Evolutionary conservation across 2,888 invertebrate species (phyloP), one percentile per base, ranked within the genome.

Genomic region (Kuschelorhynchus macadamiae): DNA sequence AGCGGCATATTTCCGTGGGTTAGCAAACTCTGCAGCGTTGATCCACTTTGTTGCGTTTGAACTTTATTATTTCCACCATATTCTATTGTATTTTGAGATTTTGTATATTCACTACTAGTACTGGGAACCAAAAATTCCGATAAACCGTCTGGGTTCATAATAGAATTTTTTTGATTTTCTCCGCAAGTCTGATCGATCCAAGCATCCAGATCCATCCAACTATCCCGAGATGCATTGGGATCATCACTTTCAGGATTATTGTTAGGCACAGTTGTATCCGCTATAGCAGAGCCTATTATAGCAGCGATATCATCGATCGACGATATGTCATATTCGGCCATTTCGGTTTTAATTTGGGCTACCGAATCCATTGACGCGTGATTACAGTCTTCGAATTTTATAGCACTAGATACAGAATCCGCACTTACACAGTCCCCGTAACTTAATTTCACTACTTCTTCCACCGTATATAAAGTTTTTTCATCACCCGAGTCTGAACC

Each of bases 181-280:
- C 88, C 90, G 79, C 92, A 93, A 0, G 91, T 91, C 7, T 90
- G 91, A 68, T 92, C 92, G 74, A 95, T 93, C 93, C 93, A 94
- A 63, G 92, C 92, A 72, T 95, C 95, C 56, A 95, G 86, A 80
- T 95, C 94, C 88, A 94, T 92, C 95, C 95, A 95, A 74, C 91
- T 91, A 76, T 94, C 94, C 67, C 93, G 86, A 0, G 93, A 92
- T 53, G 90, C 91, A 79, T 88, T 85, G 0, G 90, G 90, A 56
- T 92, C 92, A 72, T 92, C 92, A 25, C 84, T 84, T 21, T 85
- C 85, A 68, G 88, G 86, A 16, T 89, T 88, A 46, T 59, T 59
- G 73, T 88, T 89, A n/a, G 92, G 91, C 33, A 93, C 93, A 0
- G 95, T 95, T 8, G 94, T 94, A 78, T 94, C 95, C 0, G 94